Percentiles rank a stretch among this genome's conserved stretches.
Evolutionary conservation across 2,797 vertebrate genomes (phyloP).

Genomic region (Vespertilio murinus): DNA sequence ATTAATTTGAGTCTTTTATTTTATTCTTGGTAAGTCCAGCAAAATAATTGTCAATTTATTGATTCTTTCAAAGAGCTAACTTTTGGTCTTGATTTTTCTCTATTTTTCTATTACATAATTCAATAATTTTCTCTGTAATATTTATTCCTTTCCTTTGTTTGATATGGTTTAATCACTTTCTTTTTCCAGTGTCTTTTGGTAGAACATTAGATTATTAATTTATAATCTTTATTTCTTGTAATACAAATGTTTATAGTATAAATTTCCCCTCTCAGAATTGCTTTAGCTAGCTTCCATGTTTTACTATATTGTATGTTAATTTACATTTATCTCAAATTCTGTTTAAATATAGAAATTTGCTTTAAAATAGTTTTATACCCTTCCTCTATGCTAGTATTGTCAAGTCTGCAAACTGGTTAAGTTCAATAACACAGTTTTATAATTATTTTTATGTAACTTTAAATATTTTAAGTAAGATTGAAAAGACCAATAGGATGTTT

Average conservation of each 20-base stretch:
- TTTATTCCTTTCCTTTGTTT: not conserved
- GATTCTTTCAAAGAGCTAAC: not conserved
- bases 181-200: not conserved
- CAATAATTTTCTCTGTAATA: not conserved
- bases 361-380: not conserved
- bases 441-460: not conserved
- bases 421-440: not conserved
- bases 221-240: not conserved
- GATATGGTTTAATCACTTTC: not conserved
- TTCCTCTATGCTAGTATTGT: not conserved
- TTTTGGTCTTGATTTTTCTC: conserved; percentile 1
- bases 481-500: not conserved
- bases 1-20: not conserved
- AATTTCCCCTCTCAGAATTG: not conserved
- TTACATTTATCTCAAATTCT: not conserved
- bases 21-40: not conserved
- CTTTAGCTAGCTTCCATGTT: not conserved
- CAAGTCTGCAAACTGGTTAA: not conserved
- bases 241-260: not conserved
- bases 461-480: conserved; percentile 5
- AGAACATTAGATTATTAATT: not conserved
- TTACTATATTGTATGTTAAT: not conserved
- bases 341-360: not conserved
- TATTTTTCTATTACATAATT: not conserved
- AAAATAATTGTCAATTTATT: not conserved